Evolutionary conservation across 2,888 invertebrate genomes (phyloP).

Genomic region (Dolichomitus sp.): DNA sequence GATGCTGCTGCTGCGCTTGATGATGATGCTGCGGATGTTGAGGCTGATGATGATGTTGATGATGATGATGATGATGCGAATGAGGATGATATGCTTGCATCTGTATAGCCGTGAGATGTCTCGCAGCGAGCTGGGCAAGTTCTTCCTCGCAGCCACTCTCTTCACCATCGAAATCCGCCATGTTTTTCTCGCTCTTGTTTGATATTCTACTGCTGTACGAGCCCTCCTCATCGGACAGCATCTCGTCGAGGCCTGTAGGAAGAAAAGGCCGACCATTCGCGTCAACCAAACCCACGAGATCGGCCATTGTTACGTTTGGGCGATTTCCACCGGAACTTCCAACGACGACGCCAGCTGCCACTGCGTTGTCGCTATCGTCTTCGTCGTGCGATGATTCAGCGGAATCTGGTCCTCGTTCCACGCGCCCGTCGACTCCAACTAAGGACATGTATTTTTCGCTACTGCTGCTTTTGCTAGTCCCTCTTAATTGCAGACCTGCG

Average conservation of each 20-base stretch:
- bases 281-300: slow-evolving; percentile 86
- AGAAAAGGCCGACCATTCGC: slow-evolving; percentile 81
- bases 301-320: slow-evolving; percentile 85
- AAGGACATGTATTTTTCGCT: slow-evolving; percentile 69
- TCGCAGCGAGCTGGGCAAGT: slow-evolving; percentile 91
- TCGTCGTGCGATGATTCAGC: slow-evolving; percentile 84
- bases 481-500: slow-evolving; percentile 72
- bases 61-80: slow-evolving; percentile 76
- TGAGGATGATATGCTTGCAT: slow-evolving; percentile 85
- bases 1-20: slow-evolving; percentile 50
- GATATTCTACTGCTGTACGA: slow-evolving; percentile 97
- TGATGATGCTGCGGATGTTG: slow-evolving; percentile 67
- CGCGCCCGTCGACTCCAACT: slow-evolving; percentile 64
- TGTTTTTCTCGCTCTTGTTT: slow-evolving; percentile 97
- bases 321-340: slow-evolving; percentile 79
- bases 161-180: slow-evolving; percentile 97
- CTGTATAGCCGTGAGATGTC: slow-evolving; percentile 83
- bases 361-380: slow-evolving; percentile 80
- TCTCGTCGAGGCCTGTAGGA: slow-evolving; percentile 82
- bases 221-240: slow-evolving; percentile 87
- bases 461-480: slow-evolving; percentile 74
- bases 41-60: slow-evolving; percentile 60
- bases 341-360: slow-evolving; percentile 75
- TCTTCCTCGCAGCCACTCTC: slow-evolving; percentile 96
- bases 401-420: slow-evolving; percentile 79